Base-by-base conservation (phyloP, 1,140 invertebrate species). In the Pseudomyrmex dendroicus region DNA sequence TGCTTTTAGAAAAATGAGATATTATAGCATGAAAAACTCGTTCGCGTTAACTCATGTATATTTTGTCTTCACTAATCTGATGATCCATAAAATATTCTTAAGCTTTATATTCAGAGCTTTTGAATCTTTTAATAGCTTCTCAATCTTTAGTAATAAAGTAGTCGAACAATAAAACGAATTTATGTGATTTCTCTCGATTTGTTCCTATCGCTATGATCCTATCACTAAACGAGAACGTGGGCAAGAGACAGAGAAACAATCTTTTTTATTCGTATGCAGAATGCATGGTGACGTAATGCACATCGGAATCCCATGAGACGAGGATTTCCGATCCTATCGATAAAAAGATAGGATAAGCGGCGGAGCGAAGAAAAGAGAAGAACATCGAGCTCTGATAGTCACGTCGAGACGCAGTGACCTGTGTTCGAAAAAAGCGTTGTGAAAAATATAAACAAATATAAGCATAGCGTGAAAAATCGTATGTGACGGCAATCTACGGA, bases 251-350 rank as follows among this genome's bases (percentile, higher is more conserved):
- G 44, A 48, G 44, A 50, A 83, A 57, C 73, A 59, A 77, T 66
- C 57, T 76, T 83, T 83, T 77, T 66, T 77, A 59, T 68, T 83
- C 22, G 73, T 66, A 83, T 83, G 73, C 82, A 78, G 82, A 76
- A 66, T 50, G 44, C 50, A 66, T 66, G 48, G 8, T n/a, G 44
- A 7, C 20, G n/a, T 44, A 48, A 56, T 76, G 61, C 44, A 74
- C 61, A 57, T 83, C 17, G 35, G 12, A 64, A 83, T 78, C 73
- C 62, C 54, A 35, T 44, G 73, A 63, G 82, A 59, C 82, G 59
- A 46, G 52, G 63, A 56, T 62, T 83, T 48, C 12, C 50, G 44
- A 80, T 80, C 20, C 20, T 13, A 59, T 50, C 54, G 44, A 17
- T 59, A 80, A 35, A 67, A 22, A 67, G 62, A 17, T 67, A 46